phyloP scores from a whole-genome alignment of 1,140 invertebrate genomes.

The Micrasema longulum region DNA sequence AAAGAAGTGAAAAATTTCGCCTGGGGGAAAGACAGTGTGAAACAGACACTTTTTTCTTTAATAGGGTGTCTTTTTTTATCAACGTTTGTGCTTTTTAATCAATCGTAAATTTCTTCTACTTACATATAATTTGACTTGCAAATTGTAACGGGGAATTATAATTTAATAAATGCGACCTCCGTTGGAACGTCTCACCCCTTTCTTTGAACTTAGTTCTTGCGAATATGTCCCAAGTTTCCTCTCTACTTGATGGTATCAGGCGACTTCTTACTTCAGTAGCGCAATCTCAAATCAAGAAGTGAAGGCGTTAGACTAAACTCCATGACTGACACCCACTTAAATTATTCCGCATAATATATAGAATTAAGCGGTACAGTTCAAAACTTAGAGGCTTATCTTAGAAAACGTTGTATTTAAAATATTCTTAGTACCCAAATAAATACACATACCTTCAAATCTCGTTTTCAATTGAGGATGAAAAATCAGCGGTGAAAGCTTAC shows the following conservation, averaged over 20 bases:
- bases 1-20: slow-evolving; percentile 22
- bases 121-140: neutral
- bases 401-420: no score
- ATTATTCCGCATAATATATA: no score
- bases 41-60: no score
- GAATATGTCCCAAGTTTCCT: slow-evolving; percentile 28
- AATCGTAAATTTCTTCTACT: neutral
- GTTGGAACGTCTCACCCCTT: slow-evolving; percentile 4
- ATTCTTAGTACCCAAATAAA: no score
- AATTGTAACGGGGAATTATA: neutral
- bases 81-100: no score
- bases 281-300: slow-evolving; percentile 32
- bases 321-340: slow-evolving; percentile 38
- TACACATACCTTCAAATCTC: no score
- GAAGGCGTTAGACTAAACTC: slow-evolving; percentile 43
- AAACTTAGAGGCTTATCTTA: no score
- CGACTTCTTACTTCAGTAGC: slow-evolving; percentile 40
- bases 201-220: slow-evolving; percentile 6
- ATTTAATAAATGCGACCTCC: neutral
- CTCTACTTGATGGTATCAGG: slow-evolving; percentile 34
- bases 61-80: no score
- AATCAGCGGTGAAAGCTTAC: no score
- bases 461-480: no score
- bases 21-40: no score
- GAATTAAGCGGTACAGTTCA: no score